Evolutionary conservation across 2,113 vertebrate species (phyloP).

Genomic region (Gila orcuttii): DNA sequence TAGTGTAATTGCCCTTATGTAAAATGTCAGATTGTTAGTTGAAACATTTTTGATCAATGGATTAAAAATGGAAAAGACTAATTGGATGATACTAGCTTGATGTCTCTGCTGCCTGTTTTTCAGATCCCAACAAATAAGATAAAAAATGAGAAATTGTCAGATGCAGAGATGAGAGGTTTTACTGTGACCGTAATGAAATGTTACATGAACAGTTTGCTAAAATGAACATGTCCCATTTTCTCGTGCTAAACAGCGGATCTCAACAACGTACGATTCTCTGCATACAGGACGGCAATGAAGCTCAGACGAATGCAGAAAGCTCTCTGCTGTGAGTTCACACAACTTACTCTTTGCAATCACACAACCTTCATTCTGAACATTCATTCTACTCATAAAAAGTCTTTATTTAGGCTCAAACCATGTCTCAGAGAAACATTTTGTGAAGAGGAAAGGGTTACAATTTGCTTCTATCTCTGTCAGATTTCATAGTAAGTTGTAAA

Average conservation of each 20-base stretch:
- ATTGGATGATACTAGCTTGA: background rate
- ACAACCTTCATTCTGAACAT: background rate
- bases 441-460: background rate
- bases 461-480: background rate
- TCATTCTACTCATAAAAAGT: background rate
- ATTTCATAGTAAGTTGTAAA: background rate
- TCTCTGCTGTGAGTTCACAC: slow-evolving; percentile 88
- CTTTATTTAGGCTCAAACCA: background rate
- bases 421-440: background rate
- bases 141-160: slow-evolving; percentile 6
- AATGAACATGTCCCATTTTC: slow-evolving; percentile 5
- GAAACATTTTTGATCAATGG: background rate
- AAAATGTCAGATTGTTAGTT: slow-evolving; percentile 8
- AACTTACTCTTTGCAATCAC: background rate
- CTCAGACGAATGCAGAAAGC: slow-evolving; percentile 97
- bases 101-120: background rate
- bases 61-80: background rate
- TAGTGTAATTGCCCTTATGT: background rate
- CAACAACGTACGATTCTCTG: slow-evolving; percentile 98
- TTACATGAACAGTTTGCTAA: background rate
- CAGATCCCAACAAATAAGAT: background rate
- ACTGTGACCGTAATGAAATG: background rate
- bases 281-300: slow-evolving; percentile 98
- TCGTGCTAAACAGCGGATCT: slow-evolving; percentile 81
- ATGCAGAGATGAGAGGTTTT: background rate